Evolutionary conservation across 2,797 vertebrate species (phyloP).

Genomic region (Rhinichthys osculus): DNA sequence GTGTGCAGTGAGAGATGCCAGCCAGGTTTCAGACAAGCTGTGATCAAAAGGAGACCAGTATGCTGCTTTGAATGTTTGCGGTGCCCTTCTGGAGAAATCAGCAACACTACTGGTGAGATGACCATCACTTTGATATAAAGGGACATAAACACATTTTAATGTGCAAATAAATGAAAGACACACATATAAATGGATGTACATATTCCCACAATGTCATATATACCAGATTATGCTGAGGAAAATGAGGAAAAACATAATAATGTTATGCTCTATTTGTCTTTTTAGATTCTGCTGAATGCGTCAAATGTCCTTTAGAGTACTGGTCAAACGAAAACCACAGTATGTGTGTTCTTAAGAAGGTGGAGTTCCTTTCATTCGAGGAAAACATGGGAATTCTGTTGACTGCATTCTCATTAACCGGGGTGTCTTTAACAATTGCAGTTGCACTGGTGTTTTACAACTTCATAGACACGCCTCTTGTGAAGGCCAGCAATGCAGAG

Average conservation of each 20-base stretch:
- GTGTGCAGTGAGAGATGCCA: conserved; percentile 78
- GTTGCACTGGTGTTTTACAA: conserved; percentile 71
- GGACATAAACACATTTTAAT: background rate
- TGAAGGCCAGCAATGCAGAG: conserved; percentile 69
- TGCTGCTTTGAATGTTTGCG: conserved; percentile 78
- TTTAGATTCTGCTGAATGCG: conserved; percentile 76
- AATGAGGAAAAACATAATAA: background rate
- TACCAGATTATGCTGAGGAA: background rate
- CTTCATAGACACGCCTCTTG: conserved; percentile 69
- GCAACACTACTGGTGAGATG: conserved; percentile 70
- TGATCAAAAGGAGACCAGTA: conserved; percentile 75
- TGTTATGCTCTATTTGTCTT: conserved; percentile 21
- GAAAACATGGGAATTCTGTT: conserved; percentile 78
- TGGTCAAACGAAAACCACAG: conserved; percentile 77
- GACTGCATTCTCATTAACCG: conserved; percentile 71
- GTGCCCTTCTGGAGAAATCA: conserved; percentile 78
- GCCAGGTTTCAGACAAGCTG: conserved; percentile 74
- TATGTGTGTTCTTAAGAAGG: conserved; percentile 74
- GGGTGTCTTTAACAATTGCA: conserved; percentile 69
- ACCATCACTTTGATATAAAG: background rate
- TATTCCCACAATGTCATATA: background rate
- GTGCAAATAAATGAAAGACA: background rate
- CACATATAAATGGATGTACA: background rate
- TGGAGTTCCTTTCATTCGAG: conserved; percentile 77
- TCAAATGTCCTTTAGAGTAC: conserved; percentile 71